Evolutionary conservation across 2,797 vertebrate genomes (phyloP).

Genomic region (Sebastes flavidus): DNA sequence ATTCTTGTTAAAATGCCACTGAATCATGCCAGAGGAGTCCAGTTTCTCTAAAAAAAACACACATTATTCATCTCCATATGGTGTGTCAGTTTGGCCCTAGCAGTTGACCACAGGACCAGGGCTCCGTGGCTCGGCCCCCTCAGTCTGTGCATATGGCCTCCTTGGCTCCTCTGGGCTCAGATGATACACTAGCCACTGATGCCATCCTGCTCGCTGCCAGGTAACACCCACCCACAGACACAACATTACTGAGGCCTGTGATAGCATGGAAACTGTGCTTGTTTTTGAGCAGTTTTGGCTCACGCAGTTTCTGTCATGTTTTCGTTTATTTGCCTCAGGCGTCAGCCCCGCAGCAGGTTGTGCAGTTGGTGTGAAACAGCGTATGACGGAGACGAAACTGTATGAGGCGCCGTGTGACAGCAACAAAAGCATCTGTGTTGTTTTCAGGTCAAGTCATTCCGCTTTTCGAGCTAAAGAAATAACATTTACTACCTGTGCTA

Average conservation of each 20-base stretch:
- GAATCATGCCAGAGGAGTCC: slow-evolving; percentile 6
- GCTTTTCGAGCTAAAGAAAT: background rate
- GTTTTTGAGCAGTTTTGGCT: slow-evolving; percentile 56
- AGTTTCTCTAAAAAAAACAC: slow-evolving; percentile 17
- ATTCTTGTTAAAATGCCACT: slow-evolving; percentile 7
- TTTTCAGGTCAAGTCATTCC: slow-evolving; percentile 1
- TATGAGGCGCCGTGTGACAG: slow-evolving; percentile 4
- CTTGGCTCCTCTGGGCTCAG: slow-evolving; percentile 39
- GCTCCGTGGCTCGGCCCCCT: slow-evolving; percentile 38
- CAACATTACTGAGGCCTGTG: slow-evolving; percentile 1
- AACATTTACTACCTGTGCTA: background rate
- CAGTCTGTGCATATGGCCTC: slow-evolving; percentile 64
- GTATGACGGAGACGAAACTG: slow-evolving; percentile 14
- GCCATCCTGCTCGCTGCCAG: slow-evolving; percentile 43
- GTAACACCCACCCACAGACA: slow-evolving; percentile 51
- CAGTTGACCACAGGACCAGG: slow-evolving; percentile 47
- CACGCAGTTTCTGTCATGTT: slow-evolving; percentile 62
- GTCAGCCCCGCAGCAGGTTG: slow-evolving; percentile 42
- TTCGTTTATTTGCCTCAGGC: slow-evolving; percentile 61
- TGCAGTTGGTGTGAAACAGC: slow-evolving; percentile 44
- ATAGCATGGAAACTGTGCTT: slow-evolving; percentile 32
- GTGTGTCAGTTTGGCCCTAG: slow-evolving; percentile 46
- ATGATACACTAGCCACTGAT: slow-evolving; percentile 36
- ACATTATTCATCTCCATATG: slow-evolving; percentile 64
- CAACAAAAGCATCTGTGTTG: background rate